Base-by-base conservation (phyloP, 1,140 invertebrate species). In the Cephus cinctus region DNA sequence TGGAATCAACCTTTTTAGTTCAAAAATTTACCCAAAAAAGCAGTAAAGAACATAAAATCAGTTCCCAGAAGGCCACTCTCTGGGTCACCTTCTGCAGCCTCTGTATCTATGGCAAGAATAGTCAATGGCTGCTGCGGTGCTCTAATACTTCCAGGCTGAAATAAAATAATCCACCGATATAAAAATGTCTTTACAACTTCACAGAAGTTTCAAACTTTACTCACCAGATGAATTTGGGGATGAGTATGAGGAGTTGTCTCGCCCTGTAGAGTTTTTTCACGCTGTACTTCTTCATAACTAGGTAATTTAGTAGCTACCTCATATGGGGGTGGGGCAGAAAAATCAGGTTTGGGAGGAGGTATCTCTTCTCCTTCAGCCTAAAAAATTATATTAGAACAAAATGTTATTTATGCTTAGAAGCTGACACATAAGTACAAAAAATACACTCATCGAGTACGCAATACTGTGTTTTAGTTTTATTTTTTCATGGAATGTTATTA, bases 231-330 rank as follows among this genome's bases (percentile, higher is more conserved):
- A 44, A 72, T 56, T 43, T 75, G 71, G 43, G 73, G 63, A 35
- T 75, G 67, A 50, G 59, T 68, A 19, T 71, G 68, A 11, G 70
- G 74, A 32, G 67, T 63, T 31, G 69, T 65, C 59, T 88, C 86
- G 42, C 85, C 89, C 67, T 91, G 86, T 52, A 92, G 76, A 54
- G 84, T 84, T 65, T 93, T 92, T 64, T 91, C 88, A 54, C 87
- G 79, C 67, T 94, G 89, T 34, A 93, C 91, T 71, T 95, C 91
- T 69, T 94, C 92, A 76, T 95, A 95, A 27, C 89, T 89, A 16
- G 92, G 92, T 61, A 94, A 77, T 75, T 92, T 92, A 8, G 86
- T 86, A 18, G 83, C 83, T 5, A 89, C 81, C 67, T 88, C 86
- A 67, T 95, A 95, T 1, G 89, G 88, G 3, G 92, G 92, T 18